Percentiles rank a stretch among this genome's conserved stretches.
These are phyloP conservation scores for Cotesia typhae DNA, from an alignment of 1,140 invertebrate species.

Conservation along the genomic window DNA sequence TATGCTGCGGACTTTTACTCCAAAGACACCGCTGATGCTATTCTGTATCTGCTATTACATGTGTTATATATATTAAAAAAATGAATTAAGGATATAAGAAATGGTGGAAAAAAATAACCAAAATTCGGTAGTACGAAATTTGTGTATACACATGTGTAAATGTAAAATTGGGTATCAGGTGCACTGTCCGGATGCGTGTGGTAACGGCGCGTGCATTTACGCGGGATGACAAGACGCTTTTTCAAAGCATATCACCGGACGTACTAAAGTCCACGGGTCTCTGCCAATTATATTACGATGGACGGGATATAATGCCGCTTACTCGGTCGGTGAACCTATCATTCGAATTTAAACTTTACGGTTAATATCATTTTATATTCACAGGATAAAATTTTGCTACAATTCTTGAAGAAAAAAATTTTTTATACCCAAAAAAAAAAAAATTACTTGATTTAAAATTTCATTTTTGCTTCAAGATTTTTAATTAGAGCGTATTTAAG, in stretches of 20 bases:
- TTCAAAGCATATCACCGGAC: constrained; percentile 8
- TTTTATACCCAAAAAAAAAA: too few relatives aligned
- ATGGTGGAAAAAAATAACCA: constrained; percentile 41
- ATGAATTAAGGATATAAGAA: constrained; percentile 39
- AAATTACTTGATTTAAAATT: too few relatives aligned
- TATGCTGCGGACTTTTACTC: neutral
- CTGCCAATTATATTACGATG: constrained; percentile 35
- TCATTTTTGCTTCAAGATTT: too few relatives aligned
- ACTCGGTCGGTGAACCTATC: constrained; percentile 25
- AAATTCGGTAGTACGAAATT: constrained; percentile 40
- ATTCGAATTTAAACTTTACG: neutral
- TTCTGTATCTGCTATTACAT: constrained; percentile 1
- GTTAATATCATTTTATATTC: neutral
- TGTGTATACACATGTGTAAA: neutral
- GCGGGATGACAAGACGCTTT: constrained; percentile 41
- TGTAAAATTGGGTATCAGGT: constrained; percentile 2
- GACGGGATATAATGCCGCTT: constrained; percentile 14
- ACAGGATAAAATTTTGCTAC: too few relatives aligned
- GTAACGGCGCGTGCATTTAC: constrained; percentile 38
- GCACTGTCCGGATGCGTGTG: constrained; percentile 22
- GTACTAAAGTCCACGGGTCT: constrained; percentile 15
- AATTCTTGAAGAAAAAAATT: too few relatives aligned
- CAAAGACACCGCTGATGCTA: constrained; percentile 7
- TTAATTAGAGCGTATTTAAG: too few relatives aligned
- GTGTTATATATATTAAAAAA: too few relatives aligned